phyloP scores from a whole-genome alignment of 2,888 invertebrate genomes.

The Cyaniris semiargus region DNA sequence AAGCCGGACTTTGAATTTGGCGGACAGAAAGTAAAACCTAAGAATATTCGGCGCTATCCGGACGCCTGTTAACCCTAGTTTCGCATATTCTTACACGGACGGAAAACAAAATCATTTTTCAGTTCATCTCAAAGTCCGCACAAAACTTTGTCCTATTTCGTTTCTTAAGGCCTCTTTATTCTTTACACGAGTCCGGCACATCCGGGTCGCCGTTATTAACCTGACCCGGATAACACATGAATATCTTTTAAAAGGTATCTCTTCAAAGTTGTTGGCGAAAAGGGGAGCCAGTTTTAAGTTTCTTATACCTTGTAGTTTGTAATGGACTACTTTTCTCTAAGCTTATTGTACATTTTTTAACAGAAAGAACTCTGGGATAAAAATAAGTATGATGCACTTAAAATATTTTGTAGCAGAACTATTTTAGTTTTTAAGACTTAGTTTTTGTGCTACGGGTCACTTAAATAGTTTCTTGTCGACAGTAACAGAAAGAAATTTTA shows the following conservation, averaged over 20 bases:
- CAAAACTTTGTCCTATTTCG: conserved; percentile 17
- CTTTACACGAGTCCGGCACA: conserved; percentile 8
- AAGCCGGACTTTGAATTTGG: not conserved
- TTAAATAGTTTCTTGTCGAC: no score
- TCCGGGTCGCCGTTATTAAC: conserved; percentile 5
- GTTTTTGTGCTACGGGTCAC: no score
- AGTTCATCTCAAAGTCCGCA: not conserved
- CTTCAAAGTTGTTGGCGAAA: not conserved
- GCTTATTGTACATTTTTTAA: not conserved
- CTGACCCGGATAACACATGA: conserved; percentile 9
- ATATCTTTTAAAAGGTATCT: not conserved
- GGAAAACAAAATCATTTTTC: conserved; percentile 17
- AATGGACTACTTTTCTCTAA: not conserved
- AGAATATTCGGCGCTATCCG: no score
- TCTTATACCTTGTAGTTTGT: not conserved
- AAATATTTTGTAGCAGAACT: no score
- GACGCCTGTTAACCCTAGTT: not conserved
- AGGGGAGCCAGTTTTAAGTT: not conserved
- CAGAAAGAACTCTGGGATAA: no score
- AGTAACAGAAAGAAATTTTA: no score
- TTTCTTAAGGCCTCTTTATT: not conserved
- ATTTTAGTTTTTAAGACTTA: no score
- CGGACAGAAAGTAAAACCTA: not conserved
- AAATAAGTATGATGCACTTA: no score
- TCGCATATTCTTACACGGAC: not conserved